Conservation (phyloP, 2,888 invertebrate species). For the Calliphora vomitoria region DNA sequence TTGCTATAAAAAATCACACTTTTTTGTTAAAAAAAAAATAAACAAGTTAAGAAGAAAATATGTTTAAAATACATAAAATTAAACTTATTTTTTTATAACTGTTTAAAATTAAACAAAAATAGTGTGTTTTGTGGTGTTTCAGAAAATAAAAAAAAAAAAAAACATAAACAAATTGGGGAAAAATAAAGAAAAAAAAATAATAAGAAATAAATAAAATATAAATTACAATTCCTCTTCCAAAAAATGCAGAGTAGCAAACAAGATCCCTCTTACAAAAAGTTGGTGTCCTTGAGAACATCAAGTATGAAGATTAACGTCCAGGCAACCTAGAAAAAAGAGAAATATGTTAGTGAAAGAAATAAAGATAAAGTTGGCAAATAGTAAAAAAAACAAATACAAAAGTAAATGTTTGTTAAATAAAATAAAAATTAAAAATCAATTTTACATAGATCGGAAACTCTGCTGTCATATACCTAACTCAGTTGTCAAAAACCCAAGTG, state of each 20-base stretch:
- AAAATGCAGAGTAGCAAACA: neutral
- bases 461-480: too few species aligned
- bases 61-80: too few species aligned
- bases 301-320: constrained; percentile 1
- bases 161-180: constrained; percentile 10
- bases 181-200: constrained; percentile 39
- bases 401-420: neutral
- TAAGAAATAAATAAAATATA: constrained; percentile 60
- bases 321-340: constrained; percentile 77
- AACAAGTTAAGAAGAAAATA: neutral
- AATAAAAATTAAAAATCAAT: too few species aligned
- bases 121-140: constrained; percentile 12
- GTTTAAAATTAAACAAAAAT: neutral
- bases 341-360: constrained; percentile 77
- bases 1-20: neutral
- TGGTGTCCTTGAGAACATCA: neutral
- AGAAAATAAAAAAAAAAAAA: constrained; percentile 33
- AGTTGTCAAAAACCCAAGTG: too few species aligned
- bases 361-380: neutral
- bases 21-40: neutral
- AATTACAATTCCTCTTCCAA: constrained; percentile 57
- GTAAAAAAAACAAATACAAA: neutral
- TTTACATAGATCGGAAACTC: too few species aligned
- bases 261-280: neutral
- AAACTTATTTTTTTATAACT: neutral